Base-by-base conservation (phyloP, 2,888 invertebrate species). In the Eucriotettix oculatus region DNA sequence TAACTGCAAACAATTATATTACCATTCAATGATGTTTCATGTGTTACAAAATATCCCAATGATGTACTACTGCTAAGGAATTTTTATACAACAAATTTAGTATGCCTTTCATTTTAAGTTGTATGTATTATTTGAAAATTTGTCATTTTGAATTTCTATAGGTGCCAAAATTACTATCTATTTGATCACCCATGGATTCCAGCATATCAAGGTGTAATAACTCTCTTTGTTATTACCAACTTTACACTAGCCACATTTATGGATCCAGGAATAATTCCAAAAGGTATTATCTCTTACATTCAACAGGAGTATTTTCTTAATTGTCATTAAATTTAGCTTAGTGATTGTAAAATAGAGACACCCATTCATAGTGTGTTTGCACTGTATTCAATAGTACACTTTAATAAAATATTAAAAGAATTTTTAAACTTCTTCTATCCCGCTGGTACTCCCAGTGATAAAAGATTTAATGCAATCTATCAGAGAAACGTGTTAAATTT, bases 221-320 rank as follows among this genome's bases (percentile, higher is more conserved):
- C 96, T 68, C 87, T 98, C 77, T 95, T 97, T 80, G 97, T 98
- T 71, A 79, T 98, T 77, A 90, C 96, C 76, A 99, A 99, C 82
- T 96, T 99, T 77, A 92, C 94, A 68, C 81, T 98, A 78, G 97
- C 99, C 68, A 98, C 98, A 71, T 96, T 97, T 77, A 97, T 98
- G 95, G 97, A 98, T 78, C 97, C 97, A 72, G 98, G 97, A 71
- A 88, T 95, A 66, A 96, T 97, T 80, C 96, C 96, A 72, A 93
- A 91, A 87, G 96, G 96, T 95, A 76, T 68, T 54, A 56, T 62
- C 53, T 48, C 42, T 58, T 41, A 52, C 1, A 11, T 29, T 52
- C 16, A 16, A 1, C 14, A 29, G 16, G 9, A 54, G 12, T 17
- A n/a, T n/a, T n/a, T n/a, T n/a, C n/a, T n/a, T n/a, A n/a, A n/a